Percentiles rank a stretch among this genome's conserved stretches.
Conservation (phyloP, 2,113 vertebrate genomes). For the Hiodon alosoides region DNA sequence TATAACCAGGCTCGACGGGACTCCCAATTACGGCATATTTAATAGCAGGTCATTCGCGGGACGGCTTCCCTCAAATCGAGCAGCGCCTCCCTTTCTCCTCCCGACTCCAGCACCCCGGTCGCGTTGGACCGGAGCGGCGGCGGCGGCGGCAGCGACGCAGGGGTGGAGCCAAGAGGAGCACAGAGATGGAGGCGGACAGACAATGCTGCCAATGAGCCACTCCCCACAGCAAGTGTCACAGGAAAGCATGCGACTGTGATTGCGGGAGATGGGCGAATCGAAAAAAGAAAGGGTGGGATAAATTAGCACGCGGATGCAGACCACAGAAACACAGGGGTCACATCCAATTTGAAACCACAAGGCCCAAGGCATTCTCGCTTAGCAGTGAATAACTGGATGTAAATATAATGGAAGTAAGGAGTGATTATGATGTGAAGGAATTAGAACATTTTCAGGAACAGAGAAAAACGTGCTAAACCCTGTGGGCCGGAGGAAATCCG, state of each 20-base stretch:
- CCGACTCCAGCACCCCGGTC: background rate
- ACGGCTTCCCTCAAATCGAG: background rate
- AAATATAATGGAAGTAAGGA: conserved; percentile 28
- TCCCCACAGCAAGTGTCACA: too few species aligned
- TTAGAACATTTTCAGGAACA: conserved; percentile 3
- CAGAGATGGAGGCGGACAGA: background rate
- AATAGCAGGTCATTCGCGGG: conserved; percentile 18
- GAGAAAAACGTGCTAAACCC: conserved; percentile 23
- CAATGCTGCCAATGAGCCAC: too few species aligned
- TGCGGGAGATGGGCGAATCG: background rate
- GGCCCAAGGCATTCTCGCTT: conserved; percentile 4
- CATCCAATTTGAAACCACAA: conserved; percentile 24
- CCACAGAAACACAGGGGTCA: conserved; percentile 9
- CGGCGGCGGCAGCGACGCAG: background rate
- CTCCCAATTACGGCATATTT: conserved; percentile 24
- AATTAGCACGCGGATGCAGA: background rate
- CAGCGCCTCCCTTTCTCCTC: background rate
- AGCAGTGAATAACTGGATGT: conserved; percentile 25
- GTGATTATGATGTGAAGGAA: conserved; percentile 24
- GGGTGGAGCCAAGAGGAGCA: background rate
- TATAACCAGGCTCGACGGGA: conserved; percentile 5
- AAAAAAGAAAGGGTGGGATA: background rate
- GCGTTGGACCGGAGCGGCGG: background rate
- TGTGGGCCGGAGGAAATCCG: conserved; percentile 25
- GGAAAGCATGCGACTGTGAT: background rate